Percentiles rank a stretch among this genome's conserved stretches.
phyloP scores from a whole-genome alignment of 2,113 vertebrate species.

The Taurulus bubalis region DNA sequence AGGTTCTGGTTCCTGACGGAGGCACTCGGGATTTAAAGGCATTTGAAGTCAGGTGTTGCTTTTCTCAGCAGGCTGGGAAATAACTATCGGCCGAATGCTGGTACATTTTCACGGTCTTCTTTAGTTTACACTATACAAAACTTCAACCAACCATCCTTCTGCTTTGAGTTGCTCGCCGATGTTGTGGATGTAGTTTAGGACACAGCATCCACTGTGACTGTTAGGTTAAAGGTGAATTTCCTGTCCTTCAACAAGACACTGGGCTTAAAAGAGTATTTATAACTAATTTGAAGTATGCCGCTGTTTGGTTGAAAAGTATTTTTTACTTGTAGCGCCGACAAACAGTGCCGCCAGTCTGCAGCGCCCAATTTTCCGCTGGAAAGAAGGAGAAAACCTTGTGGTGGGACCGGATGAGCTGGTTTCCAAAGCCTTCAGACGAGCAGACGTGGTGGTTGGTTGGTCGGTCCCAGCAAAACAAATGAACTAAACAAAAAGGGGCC shows the following conservation, averaged over 20 bases:
- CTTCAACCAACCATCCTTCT: conserved; percentile 36
- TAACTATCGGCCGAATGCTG: conserved; percentile 22
- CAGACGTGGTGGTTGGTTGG: conserved; percentile 32
- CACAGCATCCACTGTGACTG: conserved; percentile 1
- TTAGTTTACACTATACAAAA: neutral
- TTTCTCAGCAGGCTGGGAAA: conserved; percentile 70
- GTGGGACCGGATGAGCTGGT: neutral
- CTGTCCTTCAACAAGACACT: neutral
- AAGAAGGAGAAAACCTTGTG: neutral
- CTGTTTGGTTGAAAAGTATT: conserved; percentile 25
- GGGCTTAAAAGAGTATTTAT: conserved; percentile 25
- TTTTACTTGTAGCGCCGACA: conserved; percentile 16
- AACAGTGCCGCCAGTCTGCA: conserved; percentile 7
- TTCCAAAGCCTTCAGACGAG: conserved; percentile 1
- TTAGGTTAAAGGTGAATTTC: neutral
- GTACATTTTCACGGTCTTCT: conserved; percentile 20
- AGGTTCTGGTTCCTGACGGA: conserved; percentile 29
- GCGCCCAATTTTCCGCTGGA: neutral
- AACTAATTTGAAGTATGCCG: conserved; percentile 21
- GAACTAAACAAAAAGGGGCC: conserved; percentile 5
- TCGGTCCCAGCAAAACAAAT: conserved; percentile 28
- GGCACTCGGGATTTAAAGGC: conserved; percentile 4
- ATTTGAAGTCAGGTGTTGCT: conserved; percentile 28
- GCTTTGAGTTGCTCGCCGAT: neutral
- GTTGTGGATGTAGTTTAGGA: conserved; percentile 13